Evolutionary conservation across 2,797 vertebrate genomes (phyloP), one percentile per base, ranked within the genome.

Genomic region (Gymnothorax reevesii): DNA sequence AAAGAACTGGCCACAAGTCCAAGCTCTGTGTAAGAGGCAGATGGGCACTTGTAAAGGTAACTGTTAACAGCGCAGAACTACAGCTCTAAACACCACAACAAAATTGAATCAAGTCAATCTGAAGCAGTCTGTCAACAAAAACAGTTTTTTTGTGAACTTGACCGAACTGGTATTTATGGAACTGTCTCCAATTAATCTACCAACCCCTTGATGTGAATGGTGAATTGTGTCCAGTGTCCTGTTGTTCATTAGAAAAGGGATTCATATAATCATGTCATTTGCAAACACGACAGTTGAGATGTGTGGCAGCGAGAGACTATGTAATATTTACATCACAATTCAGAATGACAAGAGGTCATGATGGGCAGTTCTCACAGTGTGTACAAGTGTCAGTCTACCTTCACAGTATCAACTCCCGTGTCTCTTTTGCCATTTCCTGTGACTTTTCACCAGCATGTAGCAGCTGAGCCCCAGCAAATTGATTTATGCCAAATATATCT

Each of bases 251-350:
- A 12, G 27, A 55, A 27, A 52, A 12, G 17, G 73, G 27, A 82
- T 25, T 85, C 17, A 7, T 22, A 86, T 86, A 86, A 27, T 88
- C 60, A 89, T 87, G 88, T 83, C 17, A 85, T 89, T 54, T 86
- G 73, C 25, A 42, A 83, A 82, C 87, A 85, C 87, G 54, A 87
- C 82, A 71, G 64, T 62, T 86, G 66, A 84, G 82, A 59, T 52
- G 64, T 66, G 83, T 57, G 83, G 57, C 60, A 25, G 62, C n/a
- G 33, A 52, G 69, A 90, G 82, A 83, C 20, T 57, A 55, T 87
- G 83, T 73, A 2, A 55, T 85, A 55, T 84, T 62, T 64, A n/a
- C n/a, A n/a, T 57, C 42, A 64, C 71, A 27, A 73, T 57, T 57
- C 64, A 54, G 77, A 80, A 88, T 83, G 86, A 87, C 83, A 75